Evolutionary conservation across 2,113 vertebrate species (phyloP).

Genomic region (Antechinus stuartii): DNA sequence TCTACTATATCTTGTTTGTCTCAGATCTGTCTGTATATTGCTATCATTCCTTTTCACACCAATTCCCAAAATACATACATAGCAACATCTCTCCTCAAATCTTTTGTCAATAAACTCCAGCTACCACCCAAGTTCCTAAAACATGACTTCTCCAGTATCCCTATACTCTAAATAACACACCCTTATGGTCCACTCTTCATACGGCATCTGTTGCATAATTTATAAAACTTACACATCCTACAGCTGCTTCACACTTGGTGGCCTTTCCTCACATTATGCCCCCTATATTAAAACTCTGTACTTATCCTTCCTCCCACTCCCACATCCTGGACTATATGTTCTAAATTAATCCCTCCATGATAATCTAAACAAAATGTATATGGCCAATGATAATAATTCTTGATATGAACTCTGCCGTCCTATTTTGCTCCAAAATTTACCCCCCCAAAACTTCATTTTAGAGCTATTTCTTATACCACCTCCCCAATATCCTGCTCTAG

Average conservation of each 20-base stretch:
- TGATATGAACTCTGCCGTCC: not conserved
- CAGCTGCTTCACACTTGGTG: too few species aligned
- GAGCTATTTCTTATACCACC: not conserved
- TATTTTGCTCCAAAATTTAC: not conserved
- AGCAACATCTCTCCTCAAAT: not conserved
- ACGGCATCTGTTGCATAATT: too few species aligned
- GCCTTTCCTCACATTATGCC: too few species aligned
- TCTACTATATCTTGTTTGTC: not conserved
- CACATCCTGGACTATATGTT: not conserved
- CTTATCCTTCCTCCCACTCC: too few species aligned
- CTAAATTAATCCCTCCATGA: not conserved
- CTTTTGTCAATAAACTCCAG: not conserved
- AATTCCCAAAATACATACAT: not conserved
- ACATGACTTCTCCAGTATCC: too few species aligned
- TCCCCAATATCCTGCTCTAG: not conserved
- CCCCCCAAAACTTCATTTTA: not conserved
- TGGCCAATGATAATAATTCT: not conserved
- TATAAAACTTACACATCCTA: too few species aligned
- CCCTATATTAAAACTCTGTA: too few species aligned
- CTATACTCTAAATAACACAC: too few species aligned
- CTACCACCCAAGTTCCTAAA: too few species aligned
- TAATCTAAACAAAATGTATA: not conserved
- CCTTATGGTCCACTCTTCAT: too few species aligned
- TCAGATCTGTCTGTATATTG: not conserved
- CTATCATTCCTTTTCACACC: not conserved